phyloP scores from a whole-genome alignment of 2,113 vertebrate genomes.

The Labeo catla region DNA sequence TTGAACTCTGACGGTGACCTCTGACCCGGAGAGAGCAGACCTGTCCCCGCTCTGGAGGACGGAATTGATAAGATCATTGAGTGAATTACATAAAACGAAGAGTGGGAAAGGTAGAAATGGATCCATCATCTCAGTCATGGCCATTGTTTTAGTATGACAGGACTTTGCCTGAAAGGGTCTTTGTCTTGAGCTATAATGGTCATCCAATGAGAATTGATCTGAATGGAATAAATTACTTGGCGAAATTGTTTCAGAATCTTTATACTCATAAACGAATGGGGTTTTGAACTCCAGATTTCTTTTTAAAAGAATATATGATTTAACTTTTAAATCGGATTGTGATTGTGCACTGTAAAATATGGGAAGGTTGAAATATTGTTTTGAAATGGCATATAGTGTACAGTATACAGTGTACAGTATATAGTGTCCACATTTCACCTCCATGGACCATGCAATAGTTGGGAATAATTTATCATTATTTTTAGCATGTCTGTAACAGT shows the following conservation, averaged over 20 bases:
- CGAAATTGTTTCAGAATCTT: not conserved
- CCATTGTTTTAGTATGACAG: constrained; percentile 87
- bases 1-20: constrained; percentile 80
- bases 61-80: constrained; percentile 88
- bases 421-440: not conserved
- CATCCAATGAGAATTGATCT: not conserved
- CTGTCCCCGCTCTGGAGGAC: constrained; percentile 82
- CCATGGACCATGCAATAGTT: not conserved
- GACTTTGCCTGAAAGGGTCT: constrained; percentile 65
- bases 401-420: not conserved
- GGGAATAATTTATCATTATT: not conserved
- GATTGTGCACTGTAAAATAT: not conserved
- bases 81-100: constrained; percentile 84
- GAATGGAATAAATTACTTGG: not conserved
- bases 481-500: not conserved
- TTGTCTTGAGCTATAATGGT: not conserved
- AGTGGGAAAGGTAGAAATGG: constrained; percentile 75
- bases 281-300: not conserved
- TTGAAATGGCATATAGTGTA: not conserved
- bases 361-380: not conserved
- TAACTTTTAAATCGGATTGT: not conserved
- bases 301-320: not conserved
- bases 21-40: constrained; percentile 85
- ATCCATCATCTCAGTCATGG: constrained; percentile 91
- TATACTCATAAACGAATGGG: not conserved